Conservation (phyloP, 1,140 invertebrate species). For the Meloidogyne chitwoodi region DNA sequence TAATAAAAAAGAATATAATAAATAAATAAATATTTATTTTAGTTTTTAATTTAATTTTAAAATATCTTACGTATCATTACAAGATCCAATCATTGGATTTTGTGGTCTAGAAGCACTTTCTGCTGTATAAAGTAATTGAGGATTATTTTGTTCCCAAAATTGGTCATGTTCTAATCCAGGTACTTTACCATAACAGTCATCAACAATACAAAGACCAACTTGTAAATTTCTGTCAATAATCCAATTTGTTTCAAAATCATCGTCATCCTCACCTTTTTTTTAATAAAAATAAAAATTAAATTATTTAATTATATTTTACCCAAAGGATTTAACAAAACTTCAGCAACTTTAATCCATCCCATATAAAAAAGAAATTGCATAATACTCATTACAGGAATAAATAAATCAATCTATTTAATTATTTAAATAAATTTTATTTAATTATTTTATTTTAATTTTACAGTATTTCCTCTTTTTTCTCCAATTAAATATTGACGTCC, state of each 20-base stretch:
- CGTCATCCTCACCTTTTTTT: slow-evolving; percentile 34
- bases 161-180: slow-evolving; percentile 39
- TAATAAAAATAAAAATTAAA: neutral
- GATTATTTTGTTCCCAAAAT: slow-evolving; percentile 41
- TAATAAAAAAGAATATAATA: too few relatives aligned
- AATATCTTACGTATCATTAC: slow-evolving; percentile 36
- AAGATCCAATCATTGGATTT: slow-evolving; percentile 49
- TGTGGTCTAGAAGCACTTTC: slow-evolving; percentile 37
- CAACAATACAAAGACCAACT: slow-evolving; percentile 39
- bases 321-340: slow-evolving; percentile 43
- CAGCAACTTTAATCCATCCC: slow-evolving; percentile 48
- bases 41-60: neutral
- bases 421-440: neutral
- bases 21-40: neutral
- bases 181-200: slow-evolving; percentile 42
- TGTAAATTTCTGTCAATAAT: slow-evolving; percentile 48
- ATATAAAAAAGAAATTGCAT: slow-evolving; percentile 49
- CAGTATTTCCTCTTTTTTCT: neutral
- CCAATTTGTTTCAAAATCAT: slow-evolving; percentile 54
- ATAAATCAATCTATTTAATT: slow-evolving; percentile 40
- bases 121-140: slow-evolving; percentile 40
- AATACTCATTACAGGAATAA: slow-evolving; percentile 54
- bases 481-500: slow-evolving; percentile 49
- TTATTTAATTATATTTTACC: neutral
- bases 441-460: neutral